A percentile compares a stretch with the other conserved stretches of the same genome.
phyloP scores from a whole-genome alignment of 2,113 vertebrate genomes.

The Peromyscus maniculatus region DNA sequence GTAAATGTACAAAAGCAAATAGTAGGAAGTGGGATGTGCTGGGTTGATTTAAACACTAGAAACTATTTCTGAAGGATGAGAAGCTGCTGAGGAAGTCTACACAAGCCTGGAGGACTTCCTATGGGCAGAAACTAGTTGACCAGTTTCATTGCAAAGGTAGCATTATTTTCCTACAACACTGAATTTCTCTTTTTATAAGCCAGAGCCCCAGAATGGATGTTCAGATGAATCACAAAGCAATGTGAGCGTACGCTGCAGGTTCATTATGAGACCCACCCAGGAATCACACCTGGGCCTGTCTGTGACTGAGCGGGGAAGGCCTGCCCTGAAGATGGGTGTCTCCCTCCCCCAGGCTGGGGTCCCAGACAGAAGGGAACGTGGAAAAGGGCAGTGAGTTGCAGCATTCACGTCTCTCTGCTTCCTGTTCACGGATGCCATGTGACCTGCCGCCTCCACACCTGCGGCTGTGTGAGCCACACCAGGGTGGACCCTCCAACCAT shows the following conservation, averaged over 20 bases:
- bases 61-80: conserved; percentile 37
- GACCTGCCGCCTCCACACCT: background rate
- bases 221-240: conserved; percentile 22
- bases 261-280: too few relatives aligned
- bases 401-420: background rate
- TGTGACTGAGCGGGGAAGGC: too few relatives aligned
- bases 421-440: background rate
- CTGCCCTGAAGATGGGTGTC: background rate
- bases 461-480: too few relatives aligned
- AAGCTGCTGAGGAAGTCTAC: background rate
- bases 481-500: background rate
- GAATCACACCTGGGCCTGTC: too few relatives aligned
- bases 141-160: background rate
- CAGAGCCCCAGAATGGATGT: background rate
- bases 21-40: background rate
- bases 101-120: background rate
- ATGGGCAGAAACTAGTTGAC: background rate
- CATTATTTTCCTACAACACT: background rate
- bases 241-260: fast-evolving
- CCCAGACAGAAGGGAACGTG: background rate
- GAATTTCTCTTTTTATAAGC: background rate
- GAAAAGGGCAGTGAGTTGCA: too few relatives aligned
- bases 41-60: background rate
- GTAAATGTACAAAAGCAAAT: background rate
- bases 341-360: background rate